Base-by-base conservation (phyloP, 2,113 vertebrate species). In the Struthio camelus region DNA sequence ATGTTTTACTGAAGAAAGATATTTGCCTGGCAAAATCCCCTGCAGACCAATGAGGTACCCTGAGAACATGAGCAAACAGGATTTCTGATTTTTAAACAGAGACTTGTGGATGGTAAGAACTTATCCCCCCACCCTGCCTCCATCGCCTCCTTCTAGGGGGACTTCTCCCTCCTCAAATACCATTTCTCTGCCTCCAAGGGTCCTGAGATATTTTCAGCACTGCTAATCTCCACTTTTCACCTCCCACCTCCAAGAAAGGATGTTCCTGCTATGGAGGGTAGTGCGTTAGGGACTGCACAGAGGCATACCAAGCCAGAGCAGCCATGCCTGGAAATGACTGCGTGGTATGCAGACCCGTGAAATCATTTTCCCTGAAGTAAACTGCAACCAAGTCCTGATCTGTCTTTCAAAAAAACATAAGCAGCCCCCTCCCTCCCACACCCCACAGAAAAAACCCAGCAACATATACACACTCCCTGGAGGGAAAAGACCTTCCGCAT, bases 11-110 rank as follows among this genome's bases (percentile, higher is more conserved):
- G 38, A 44, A 42, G 56, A 28, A 53, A 46, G 70, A 28, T 11
- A 40, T 48, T 85, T 65, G 11, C 50, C 11, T 71, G 54, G 61
- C 62, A 67, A 79, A 84, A 79, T 19, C 32, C 36, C 30, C 54
- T 3, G 2, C 42, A 46, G 44, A 46, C 22, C 65, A 72, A 40
- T 53, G 77, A 50, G 7, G 28, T 11, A 19, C 59, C 50, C 34
- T 0, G 3, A 77, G 38, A 40, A 42, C 0, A 0, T 24, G 8
- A 4, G 6, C 48, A 75, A 38, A 11, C 7, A 19, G 62, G 17
- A 18, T 30, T 80, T 50, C n/a, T 56, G 65, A 53, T 65, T 67
- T 81, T 54, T 14, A 27, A 67, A 61, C 18, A 67, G 40, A 71
- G 9, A 36, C 9, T 34, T 54, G 38, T 40, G 14, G 34, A n/a